These are phyloP conservation scores for Desoria tigrina DNA, from an alignment of 2,888 invertebrate species.

Conservation along the genomic window DNA sequence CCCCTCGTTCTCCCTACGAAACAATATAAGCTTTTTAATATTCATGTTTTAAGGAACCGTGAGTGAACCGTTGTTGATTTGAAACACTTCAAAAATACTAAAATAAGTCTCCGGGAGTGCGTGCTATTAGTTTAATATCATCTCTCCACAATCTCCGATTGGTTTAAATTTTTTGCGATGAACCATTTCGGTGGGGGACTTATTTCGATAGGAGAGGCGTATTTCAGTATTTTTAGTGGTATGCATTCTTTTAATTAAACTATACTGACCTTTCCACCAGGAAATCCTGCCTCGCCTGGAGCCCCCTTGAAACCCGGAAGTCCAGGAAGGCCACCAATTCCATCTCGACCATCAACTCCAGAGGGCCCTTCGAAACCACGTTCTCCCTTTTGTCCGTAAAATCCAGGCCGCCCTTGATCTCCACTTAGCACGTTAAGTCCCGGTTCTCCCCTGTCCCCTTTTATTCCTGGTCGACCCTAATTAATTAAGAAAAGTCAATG, in stretches of 20 bases:
- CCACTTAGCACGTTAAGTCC: constrained; percentile 40
- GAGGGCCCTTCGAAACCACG: constrained; percentile 54
- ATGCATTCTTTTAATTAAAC: too few species aligned
- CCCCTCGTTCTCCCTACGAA: constrained; percentile 56
- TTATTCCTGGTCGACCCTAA: constrained; percentile 27
- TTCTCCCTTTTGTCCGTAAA: constrained; percentile 11
- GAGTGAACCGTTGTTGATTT: too few species aligned
- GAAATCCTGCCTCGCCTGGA: constrained; percentile 43
- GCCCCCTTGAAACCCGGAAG: constrained; percentile 42
- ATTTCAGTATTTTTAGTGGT: too few species aligned
- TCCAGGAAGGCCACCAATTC: constrained; percentile 59
- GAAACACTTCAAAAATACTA: too few species aligned
- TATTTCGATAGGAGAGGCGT: too few species aligned
- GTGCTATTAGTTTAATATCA: too few species aligned
- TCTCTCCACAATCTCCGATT: too few species aligned
- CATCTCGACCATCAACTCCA: constrained; percentile 62
- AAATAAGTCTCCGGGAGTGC: too few species aligned
- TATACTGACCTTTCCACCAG: constrained; percentile 39
- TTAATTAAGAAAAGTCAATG: background rate
- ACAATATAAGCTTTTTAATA: too few species aligned
- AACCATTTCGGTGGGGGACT: too few species aligned
- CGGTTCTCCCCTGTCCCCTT: constrained; percentile 52
- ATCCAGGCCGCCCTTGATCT: constrained; percentile 12
- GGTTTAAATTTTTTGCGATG: too few species aligned
- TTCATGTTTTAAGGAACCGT: too few species aligned